A percentile compares a stretch with the other conserved stretches of the same genome.
phyloP scores from a whole-genome alignment of 2,797 vertebrate genomes.

The Mustela erminea region DNA sequence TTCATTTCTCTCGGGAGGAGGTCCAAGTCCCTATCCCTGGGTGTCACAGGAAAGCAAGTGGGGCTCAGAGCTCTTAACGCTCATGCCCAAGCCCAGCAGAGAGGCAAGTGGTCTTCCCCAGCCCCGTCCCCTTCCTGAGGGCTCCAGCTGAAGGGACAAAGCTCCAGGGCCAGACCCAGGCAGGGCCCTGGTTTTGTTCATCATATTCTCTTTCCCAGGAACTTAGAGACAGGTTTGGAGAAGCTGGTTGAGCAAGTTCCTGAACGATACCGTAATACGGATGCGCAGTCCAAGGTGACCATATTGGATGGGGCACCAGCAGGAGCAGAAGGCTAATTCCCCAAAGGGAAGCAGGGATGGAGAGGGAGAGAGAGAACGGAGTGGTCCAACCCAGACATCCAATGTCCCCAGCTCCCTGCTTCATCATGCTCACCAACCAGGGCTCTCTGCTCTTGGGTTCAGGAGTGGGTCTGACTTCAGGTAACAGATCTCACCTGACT shows the following conservation, averaged over 20 bases:
- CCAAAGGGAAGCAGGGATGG: not conserved
- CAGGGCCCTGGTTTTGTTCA: not conserved
- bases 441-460: not conserved
- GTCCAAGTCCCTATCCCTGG: too few relatives aligned
- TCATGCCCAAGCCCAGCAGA: accelerated
- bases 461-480: not conserved
- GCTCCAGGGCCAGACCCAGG: too few relatives aligned
- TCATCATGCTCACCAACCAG: too few relatives aligned
- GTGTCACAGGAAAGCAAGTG: not conserved
- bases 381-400: not conserved
- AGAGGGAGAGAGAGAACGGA: not conserved
- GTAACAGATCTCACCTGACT: not conserved
- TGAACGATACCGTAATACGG: accelerated
- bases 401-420: not conserved
- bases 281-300: too few relatives aligned
- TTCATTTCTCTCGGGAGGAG: accelerated
- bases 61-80: not conserved
- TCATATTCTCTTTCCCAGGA: not conserved
- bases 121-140: not conserved
- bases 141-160: not conserved
- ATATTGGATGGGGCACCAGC: accelerated
- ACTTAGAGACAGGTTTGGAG: not conserved
- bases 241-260: not conserved
- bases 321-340: not conserved
- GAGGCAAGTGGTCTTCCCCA: not conserved